Conservation (phyloP, 2,888 invertebrate species). For the Lycophotia porphyrea region DNA sequence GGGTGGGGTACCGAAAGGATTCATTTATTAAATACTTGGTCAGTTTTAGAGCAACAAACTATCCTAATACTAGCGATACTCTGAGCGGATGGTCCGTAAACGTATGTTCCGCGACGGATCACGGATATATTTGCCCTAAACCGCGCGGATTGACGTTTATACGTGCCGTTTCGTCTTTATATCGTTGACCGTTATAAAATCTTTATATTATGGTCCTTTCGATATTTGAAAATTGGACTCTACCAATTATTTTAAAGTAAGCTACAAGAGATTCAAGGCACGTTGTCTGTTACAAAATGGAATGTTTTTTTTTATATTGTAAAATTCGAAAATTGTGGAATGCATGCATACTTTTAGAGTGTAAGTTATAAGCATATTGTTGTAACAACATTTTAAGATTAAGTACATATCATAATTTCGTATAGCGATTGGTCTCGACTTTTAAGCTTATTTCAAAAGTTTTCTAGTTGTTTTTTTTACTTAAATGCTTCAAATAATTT, state of each 20-base stretch:
- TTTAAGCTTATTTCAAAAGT: constrained; percentile 34
- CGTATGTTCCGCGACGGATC: not conserved
- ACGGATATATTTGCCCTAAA: not conserved
- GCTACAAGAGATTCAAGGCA: constrained; percentile 71
- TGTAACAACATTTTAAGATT: constrained; percentile 43
- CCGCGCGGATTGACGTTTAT: not conserved
- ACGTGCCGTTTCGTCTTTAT: not conserved
- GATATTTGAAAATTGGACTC: constrained; percentile 22
- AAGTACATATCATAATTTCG: constrained; percentile 37
- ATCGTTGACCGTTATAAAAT: not conserved
- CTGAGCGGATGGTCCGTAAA: constrained; percentile 4
- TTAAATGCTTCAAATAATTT: constrained; percentile 26
- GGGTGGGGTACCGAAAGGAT: too few relatives aligned
- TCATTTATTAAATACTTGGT: constrained; percentile 17
- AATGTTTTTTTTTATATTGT: constrained; percentile 41
- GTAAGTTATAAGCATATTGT: constrained; percentile 3
- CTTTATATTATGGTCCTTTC: not conserved
- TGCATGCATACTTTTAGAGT: constrained; percentile 24
- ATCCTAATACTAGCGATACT: not conserved
- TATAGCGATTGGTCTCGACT: constrained; percentile 52
- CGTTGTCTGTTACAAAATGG: constrained; percentile 55
- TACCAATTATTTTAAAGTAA: constrained; percentile 31
- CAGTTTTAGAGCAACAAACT: not conserved
- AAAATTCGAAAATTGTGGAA: constrained; percentile 30
- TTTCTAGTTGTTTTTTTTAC: constrained; percentile 11